Evolutionary conservation across 2,888 invertebrate genomes (phyloP).

Genomic region (Bruchidius siliquastri): DNA sequence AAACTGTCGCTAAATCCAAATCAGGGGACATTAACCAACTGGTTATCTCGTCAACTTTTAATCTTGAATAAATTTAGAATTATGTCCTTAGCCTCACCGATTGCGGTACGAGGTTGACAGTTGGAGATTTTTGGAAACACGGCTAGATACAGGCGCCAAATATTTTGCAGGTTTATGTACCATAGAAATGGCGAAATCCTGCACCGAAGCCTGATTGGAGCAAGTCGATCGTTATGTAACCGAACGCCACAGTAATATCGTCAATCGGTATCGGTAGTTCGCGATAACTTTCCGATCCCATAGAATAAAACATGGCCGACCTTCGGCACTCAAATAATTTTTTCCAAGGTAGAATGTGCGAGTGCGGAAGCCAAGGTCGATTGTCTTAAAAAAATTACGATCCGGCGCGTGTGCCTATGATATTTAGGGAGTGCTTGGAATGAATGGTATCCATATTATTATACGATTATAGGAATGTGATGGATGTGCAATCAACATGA

Average conservation of each 20-base stretch:
- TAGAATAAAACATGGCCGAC: not conserved
- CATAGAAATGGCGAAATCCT: not conserved
- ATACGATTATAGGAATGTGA: not conserved
- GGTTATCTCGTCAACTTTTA: too few relatives aligned
- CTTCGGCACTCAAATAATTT: not conserved
- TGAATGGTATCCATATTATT: not conserved
- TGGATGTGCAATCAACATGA: not conserved
- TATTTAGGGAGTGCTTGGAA: not conserved
- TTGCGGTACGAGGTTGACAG: too few relatives aligned
- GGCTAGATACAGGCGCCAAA: too few relatives aligned
- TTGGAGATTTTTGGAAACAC: too few relatives aligned
- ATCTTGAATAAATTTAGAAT: too few relatives aligned
- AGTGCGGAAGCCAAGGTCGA: not conserved
- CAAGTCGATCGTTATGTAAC: not conserved
- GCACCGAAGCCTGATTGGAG: not conserved
- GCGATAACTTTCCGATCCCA: not conserved
- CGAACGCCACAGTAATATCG: not conserved
- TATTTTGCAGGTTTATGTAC: too few relatives aligned
- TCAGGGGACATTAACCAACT: too few relatives aligned
- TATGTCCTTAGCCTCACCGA: too few relatives aligned
- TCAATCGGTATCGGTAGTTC: not conserved
- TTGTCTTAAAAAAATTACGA: not conserved
- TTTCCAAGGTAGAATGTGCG: not conserved
- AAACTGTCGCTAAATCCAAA: too few relatives aligned
- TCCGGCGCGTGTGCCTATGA: not conserved